Base-by-base conservation (phyloP, 2,797 vertebrate genomes). In the Miichthys miiuy region DNA sequence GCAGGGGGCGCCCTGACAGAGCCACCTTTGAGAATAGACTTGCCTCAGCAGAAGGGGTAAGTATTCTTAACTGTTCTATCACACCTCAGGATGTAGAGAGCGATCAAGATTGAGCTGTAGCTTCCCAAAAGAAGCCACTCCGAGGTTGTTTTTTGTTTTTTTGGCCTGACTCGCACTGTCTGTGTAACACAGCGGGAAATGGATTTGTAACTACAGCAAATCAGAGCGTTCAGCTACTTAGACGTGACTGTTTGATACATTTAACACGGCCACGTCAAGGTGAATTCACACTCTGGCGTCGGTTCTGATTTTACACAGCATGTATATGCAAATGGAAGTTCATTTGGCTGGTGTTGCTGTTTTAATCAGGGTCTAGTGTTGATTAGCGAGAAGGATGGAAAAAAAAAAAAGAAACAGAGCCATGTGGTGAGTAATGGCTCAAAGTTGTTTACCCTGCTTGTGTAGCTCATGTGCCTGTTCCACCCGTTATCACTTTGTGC, bases 291-390 rank as follows among this genome's bases (percentile, higher is more conserved):
- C 91, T 82, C 79, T 84, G 86, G 88, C 88, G 79, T 87, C 71
- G 62, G 67, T 86, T 89, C 83, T 91, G 87, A 94, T 94, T 94
- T 94, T 87, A 91, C 88, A 70, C 92, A 89, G 87, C 87, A 81
- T 93, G 92, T 91, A 83, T 92, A 94, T 95, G 93, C 90, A 94
- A 94, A 94, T 94, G 47, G 54, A 20, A 56, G 81, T 85, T 93
- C 78, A 93, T 92, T 92, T 92, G 82, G 87, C 92, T 90, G 81
- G 76, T 25, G 66, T 89, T 89, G 85, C 83, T 70, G 88, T 91
- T 92, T 93, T 92, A 93, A 94, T 94, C 87, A 91, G 88, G 86
- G 84, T 85, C 81, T 88, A 58, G 79, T 84, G 85, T 91, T 94
- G 93, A 95, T 94, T 92, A 93, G 87, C 60, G 67, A 80, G 84